Percentiles rank a stretch among this genome's conserved stretches.
Conservation (phyloP, 2,888 invertebrate species). For the Xylophagus ater region DNA sequence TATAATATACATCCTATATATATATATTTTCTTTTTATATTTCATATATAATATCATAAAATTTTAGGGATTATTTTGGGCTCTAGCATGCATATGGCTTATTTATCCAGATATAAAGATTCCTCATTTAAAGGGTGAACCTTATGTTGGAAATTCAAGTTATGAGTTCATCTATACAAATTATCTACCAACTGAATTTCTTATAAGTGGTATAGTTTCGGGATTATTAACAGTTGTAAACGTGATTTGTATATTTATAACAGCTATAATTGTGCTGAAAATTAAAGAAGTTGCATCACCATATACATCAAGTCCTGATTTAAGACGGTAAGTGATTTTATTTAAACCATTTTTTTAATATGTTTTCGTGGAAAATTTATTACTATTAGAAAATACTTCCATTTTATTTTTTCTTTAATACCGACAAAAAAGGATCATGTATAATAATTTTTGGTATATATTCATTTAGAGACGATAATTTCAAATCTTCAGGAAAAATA, state of each 20-base stretch:
- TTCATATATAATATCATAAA: slow-evolving; percentile 4
- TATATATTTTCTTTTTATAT: slow-evolving; percentile 9
- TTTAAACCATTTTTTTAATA: not conserved
- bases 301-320: slow-evolving; percentile 60
- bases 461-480: no score
- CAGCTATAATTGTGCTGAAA: slow-evolving; percentile 68
- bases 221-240: slow-evolving; percentile 69
- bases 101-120: slow-evolving; percentile 56
- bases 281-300: slow-evolving; percentile 78
- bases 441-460: no score
- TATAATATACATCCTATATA: no score
- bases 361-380: no score
- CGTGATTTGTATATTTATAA: slow-evolving; percentile 71
- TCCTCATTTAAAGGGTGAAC: slow-evolving; percentile 58
- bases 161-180: slow-evolving; percentile 59
- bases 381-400: no score
- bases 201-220: slow-evolving; percentile 67
- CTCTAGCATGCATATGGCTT: slow-evolving; percentile 59
- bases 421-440: no score
- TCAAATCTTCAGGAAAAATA: no score
- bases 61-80: slow-evolving; percentile 59
- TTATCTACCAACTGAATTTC: slow-evolving; percentile 64
- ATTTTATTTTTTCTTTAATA: no score
- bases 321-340: slow-evolving; percentile 47
- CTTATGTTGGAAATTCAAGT: slow-evolving; percentile 49